Conservation (phyloP, 92 coral and sea anemone species). For the Plumapathes pennacea region DNA sequence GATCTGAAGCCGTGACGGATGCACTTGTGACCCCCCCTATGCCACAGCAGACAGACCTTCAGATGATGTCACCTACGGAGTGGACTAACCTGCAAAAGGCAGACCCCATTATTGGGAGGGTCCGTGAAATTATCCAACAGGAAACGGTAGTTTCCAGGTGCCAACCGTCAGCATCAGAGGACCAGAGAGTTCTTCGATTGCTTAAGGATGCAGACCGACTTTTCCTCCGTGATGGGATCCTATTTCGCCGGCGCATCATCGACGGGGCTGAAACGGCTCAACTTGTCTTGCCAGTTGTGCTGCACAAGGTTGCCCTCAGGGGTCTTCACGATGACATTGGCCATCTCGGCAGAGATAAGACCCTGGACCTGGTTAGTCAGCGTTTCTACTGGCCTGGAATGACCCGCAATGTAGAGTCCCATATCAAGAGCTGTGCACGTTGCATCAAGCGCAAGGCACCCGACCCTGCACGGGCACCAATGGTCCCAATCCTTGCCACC, state of each 20-base stretch:
- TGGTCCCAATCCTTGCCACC: constrained; percentile 22
- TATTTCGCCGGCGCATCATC: constrained; percentile 11
- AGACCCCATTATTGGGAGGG: constrained; percentile 19
- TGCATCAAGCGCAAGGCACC: constrained; percentile 39
- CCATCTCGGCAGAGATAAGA: constrained; percentile 31
- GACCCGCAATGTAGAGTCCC: constrained; percentile 8
- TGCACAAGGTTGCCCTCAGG: constrained; percentile 1
- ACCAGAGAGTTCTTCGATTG: neutral
- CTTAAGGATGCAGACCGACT: neutral
- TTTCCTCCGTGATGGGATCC: constrained; percentile 1
- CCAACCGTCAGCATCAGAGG: neutral
- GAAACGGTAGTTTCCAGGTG: no score
- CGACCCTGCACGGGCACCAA: constrained; percentile 20
- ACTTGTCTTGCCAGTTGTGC: constrained; percentile 23
- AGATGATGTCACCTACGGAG: no score
- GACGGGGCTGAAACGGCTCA: constrained; percentile 9
- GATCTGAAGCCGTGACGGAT: constrained; percentile 3
- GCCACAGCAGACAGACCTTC: no score
- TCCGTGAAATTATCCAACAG: constrained; percentile 12
- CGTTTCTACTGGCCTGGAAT: constrained; percentile 48
- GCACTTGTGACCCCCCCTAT: constrained; percentile 6
- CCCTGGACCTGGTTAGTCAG: constrained; percentile 18
- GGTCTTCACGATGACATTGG: constrained; percentile 31
- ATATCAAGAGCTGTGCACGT: constrained; percentile 2
- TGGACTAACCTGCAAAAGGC: constrained; percentile 13